Conservation (phyloP, 2,797 vertebrate species). For the Allobates femoralis region DNA sequence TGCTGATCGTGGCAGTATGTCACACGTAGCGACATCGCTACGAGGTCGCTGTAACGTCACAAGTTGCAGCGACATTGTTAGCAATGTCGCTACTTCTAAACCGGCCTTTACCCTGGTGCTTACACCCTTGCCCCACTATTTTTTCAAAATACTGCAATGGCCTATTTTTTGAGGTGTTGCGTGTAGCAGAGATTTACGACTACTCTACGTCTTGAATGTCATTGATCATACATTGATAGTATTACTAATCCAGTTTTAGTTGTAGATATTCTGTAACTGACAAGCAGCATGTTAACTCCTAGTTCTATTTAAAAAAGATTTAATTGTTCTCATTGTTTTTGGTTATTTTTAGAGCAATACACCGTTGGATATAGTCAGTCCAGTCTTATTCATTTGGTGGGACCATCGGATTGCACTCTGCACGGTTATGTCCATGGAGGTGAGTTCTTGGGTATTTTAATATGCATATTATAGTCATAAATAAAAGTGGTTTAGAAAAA, state of each 20-base stretch:
- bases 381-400: slow-evolving; percentile 93
- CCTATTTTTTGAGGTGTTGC: background rate
- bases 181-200: background rate
- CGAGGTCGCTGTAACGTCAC: too few relatives aligned
- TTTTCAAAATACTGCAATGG: background rate
- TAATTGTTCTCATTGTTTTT: background rate
- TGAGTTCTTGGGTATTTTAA: slow-evolving; percentile 71
- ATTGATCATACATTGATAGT: background rate
- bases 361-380: slow-evolving; percentile 94
- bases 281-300: background rate
- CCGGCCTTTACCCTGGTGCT: too few relatives aligned
- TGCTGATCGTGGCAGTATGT: too few relatives aligned
- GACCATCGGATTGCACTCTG: slow-evolving; percentile 91
- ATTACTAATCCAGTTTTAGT: background rate
- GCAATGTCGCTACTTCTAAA: too few relatives aligned
- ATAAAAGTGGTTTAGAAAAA: background rate
- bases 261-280: background rate
- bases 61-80: too few relatives aligned
- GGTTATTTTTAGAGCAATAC: slow-evolving; percentile 78
- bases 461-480: background rate
- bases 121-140: background rate
- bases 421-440: slow-evolving; percentile 91
- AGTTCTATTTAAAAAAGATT: background rate
- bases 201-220: background rate
- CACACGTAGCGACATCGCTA: too few relatives aligned